A percentile compares a stretch with the other conserved stretches of the same genome.
phyloP scores from a whole-genome alignment of 2,888 invertebrate species.

The Mesoligia furuncula region DNA sequence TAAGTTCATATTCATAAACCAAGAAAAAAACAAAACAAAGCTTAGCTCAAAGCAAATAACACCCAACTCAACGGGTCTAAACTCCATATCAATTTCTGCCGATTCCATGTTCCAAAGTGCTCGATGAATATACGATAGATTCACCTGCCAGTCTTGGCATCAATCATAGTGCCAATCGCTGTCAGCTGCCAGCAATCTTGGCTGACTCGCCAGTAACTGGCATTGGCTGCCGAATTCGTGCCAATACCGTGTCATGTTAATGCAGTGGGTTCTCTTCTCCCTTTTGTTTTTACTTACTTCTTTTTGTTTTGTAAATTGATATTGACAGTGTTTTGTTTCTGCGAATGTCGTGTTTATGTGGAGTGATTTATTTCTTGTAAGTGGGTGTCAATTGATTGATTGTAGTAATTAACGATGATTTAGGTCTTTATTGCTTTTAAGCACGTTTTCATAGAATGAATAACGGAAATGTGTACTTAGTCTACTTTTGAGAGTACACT shows the following conservation, averaged over 20 bases:
- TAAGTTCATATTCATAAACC: not conserved
- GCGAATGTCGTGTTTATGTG: conserved; percentile 14
- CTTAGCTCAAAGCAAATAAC: conserved; percentile 21
- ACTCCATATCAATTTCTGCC: conserved; percentile 43
- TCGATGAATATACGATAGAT: conserved; percentile 58
- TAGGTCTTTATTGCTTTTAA: not conserved
- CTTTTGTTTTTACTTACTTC: conserved; percentile 39
- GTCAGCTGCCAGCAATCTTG: conserved; percentile 73
- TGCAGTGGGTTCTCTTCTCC: conserved; percentile 25
- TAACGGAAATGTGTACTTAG: too few species aligned
- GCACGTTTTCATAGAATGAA: not conserved
- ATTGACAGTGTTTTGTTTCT: conserved; percentile 38
- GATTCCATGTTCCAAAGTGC: conserved; percentile 40
- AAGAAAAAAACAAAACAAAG: conserved; percentile 28
- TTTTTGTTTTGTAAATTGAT: conserved; percentile 40
- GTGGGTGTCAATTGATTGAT: conserved; percentile 21
- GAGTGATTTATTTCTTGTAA: conserved; percentile 24
- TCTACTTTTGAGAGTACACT: not conserved
- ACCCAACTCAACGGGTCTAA: conserved; percentile 16
- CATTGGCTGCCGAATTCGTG: conserved; percentile 65
- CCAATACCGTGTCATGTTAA: conserved; percentile 72
- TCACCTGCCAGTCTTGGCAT: conserved; percentile 68
- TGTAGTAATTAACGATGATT: conserved; percentile 10
- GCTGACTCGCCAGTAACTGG: conserved; percentile 63
- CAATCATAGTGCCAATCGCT: conserved; percentile 78